Evolutionary conservation across 2,888 invertebrate genomes (phyloP).

Genomic region (Leptinotarsa rubiginosa): DNA sequence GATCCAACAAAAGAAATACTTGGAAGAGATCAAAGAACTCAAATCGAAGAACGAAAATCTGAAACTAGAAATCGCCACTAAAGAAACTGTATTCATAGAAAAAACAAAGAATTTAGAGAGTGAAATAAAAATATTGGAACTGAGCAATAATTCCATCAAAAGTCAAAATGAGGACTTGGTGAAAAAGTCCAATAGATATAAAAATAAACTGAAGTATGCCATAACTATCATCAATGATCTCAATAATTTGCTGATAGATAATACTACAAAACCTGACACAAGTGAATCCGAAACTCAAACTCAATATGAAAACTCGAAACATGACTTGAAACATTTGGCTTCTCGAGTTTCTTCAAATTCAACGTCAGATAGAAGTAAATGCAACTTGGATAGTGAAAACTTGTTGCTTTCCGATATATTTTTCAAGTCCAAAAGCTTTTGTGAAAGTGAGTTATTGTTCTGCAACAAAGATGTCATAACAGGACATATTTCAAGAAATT

Average conservation of each 20-base stretch:
- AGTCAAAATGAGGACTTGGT: conserved; percentile 34
- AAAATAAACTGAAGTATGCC: conserved; percentile 47
- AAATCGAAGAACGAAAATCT: conserved; percentile 39
- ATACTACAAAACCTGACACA: conserved; percentile 36
- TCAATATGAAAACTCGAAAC: conserved; percentile 20
- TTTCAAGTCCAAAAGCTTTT: conserved; percentile 45
- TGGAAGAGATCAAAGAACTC: conserved; percentile 39
- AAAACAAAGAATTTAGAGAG: conserved; percentile 8
- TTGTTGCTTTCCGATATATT: conserved; percentile 47
- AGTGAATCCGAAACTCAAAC: conserved; percentile 41
- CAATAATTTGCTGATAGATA: conserved; percentile 43
- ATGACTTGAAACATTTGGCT: not conserved
- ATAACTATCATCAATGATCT: conserved; percentile 48
- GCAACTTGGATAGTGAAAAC: conserved; percentile 37
- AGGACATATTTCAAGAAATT: not conserved
- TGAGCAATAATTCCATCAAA: not conserved
- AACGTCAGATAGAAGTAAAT: not conserved
- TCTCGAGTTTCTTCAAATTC: conserved; percentile 8
- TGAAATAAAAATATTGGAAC: not conserved
- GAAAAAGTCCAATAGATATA: conserved; percentile 43
- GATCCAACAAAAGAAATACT: conserved; percentile 41
- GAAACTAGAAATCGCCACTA: conserved; percentile 23
- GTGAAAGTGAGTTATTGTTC: not conserved
- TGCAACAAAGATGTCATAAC: not conserved
- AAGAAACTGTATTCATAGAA: conserved; percentile 14